Percentiles rank a stretch among this genome's conserved stretches.
Conservation (phyloP, 2,888 invertebrate genomes). For the Stenichneumon culpator region DNA sequence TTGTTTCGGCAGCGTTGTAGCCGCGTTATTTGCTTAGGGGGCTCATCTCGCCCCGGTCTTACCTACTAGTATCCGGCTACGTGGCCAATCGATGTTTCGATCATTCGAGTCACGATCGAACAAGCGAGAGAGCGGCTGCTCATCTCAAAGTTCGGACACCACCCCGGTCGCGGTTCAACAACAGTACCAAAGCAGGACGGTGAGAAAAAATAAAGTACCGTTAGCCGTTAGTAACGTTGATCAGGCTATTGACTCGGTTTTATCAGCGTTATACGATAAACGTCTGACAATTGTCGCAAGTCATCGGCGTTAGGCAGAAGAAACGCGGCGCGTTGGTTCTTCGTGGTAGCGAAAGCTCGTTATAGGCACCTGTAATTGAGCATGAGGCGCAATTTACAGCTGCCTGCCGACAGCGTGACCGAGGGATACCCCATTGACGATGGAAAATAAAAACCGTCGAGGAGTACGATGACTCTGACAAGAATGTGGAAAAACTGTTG, state of each 20-base stretch:
- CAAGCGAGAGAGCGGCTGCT: not conserved
- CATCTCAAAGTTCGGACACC: not conserved
- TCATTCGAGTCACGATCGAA: slow-evolving; percentile 30
- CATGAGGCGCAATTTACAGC: slow-evolving; percentile 40
- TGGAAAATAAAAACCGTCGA: not conserved
- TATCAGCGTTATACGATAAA: not conserved
- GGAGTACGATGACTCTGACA: slow-evolving; percentile 4
- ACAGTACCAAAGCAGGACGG: not conserved
- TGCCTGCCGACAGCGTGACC: slow-evolving; percentile 8
- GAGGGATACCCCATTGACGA: not conserved
- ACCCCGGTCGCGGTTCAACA: not conserved
- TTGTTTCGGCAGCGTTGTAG: no score
- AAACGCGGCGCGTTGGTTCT: not conserved
- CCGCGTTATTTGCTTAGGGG: no score
- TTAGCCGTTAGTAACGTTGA: not conserved
- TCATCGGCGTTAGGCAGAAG: slow-evolving; percentile 4
- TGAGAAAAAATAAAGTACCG: not conserved
- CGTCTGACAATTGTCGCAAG: no score
- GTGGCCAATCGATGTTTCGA: not conserved
- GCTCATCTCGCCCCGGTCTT: no score
- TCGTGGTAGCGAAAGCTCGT: slow-evolving; percentile 46
- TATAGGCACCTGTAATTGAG: slow-evolving; percentile 65
- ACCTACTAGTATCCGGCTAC: not conserved
- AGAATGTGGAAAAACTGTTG: not conserved
- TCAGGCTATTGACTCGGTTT: not conserved